phyloP scores from a whole-genome alignment of 2,113 vertebrate species.

The Cyanoliseus patagonus region DNA sequence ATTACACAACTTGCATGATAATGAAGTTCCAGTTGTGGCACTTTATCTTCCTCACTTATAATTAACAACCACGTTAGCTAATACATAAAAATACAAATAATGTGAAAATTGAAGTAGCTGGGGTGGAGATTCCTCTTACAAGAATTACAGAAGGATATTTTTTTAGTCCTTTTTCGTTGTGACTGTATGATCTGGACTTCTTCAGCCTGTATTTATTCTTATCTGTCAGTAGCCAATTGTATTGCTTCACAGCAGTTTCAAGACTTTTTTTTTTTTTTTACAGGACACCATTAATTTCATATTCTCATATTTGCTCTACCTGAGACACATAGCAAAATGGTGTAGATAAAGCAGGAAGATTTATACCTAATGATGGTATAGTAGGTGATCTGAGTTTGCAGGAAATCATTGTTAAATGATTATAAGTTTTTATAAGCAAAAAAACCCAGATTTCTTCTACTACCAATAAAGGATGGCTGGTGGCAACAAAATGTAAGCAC shows the following conservation, averaged over 20 bases:
- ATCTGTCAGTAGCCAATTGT: neutral
- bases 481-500: neutral
- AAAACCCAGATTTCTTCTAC: neutral
- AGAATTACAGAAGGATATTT: neutral
- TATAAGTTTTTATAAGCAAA: neutral
- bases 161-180: neutral
- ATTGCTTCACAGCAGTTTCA: neutral
- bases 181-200: neutral
- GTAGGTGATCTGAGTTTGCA: neutral
- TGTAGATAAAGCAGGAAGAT: neutral
- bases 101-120: neutral
- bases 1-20: neutral
- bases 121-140: neutral
- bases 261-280: neutral
- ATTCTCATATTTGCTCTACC: neutral
- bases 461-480: neutral
- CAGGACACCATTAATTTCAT: neutral
- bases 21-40: neutral
- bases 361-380: neutral
- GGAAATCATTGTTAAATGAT: neutral
- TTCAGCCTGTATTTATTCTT: neutral
- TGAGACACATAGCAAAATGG: neutral
- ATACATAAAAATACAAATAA: slow-evolving; percentile 1
- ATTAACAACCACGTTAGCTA: slow-evolving; percentile 17
- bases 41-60: slow-evolving; percentile 20